Conservation (phyloP, 2,113 vertebrate genomes). For the Shinisaurus crocodilurus region DNA sequence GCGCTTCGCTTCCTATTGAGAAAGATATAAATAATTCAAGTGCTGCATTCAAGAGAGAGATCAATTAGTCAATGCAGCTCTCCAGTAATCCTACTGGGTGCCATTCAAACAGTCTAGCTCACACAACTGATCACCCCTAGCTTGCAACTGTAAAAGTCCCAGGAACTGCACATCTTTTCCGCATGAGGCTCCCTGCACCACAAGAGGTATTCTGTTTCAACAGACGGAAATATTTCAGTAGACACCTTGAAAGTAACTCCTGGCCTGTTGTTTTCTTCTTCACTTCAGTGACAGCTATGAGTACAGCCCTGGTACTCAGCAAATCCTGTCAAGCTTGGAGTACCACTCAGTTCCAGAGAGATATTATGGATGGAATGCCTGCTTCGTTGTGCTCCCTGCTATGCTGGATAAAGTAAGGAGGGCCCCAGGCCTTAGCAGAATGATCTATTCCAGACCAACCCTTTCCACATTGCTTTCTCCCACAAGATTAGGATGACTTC, state of each 20-base stretch:
- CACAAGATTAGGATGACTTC: neutral
- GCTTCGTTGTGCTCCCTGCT: neutral
- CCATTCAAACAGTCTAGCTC: conserved; percentile 62
- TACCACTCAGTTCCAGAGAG: neutral
- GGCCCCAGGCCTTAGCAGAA: neutral
- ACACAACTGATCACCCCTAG: conserved; percentile 44
- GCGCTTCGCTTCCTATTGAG: conserved; percentile 57
- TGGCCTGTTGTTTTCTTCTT: neutral
- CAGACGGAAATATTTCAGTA: neutral
- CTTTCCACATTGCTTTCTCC: neutral
- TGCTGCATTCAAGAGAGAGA: conserved; percentile 60
- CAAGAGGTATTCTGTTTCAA: neutral
- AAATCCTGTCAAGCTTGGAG: neutral
- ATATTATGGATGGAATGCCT: neutral
- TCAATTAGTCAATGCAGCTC: conserved; percentile 70
- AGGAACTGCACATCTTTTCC: conserved; percentile 31
- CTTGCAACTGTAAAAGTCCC: conserved; percentile 60
- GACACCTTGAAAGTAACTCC: neutral
- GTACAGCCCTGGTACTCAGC: neutral
- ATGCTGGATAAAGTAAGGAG: neutral
- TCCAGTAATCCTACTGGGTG: conserved; percentile 68
- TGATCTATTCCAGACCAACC: neutral
- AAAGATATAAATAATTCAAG: conserved; percentile 65
- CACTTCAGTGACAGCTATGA: neutral
- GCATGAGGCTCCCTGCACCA: neutral